Evolutionary conservation across 2,797 vertebrate genomes (phyloP).

Genomic region (Phaenicophaeus curvirostris): DNA sequence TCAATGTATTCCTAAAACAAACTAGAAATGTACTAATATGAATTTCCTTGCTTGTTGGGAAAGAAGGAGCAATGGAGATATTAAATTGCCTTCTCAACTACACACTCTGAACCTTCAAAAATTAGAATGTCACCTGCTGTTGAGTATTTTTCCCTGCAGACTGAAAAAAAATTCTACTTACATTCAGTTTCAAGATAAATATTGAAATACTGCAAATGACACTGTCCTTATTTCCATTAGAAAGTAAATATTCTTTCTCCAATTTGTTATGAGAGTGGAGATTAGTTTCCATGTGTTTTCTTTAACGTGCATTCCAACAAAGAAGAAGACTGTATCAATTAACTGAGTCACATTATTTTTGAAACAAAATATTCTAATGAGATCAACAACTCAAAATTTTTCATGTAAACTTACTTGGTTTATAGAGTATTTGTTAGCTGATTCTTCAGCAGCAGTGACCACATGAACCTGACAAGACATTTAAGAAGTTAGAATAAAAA

Average conservation of each 20-base stretch:
- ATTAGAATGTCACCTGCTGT: neutral
- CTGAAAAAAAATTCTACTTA: neutral
- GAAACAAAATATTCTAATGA: neutral
- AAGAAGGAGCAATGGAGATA: neutral
- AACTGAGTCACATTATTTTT: neutral
- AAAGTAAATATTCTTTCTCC: neutral
- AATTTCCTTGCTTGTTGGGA: neutral
- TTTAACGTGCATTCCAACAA: neutral
- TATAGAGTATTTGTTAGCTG: conserved; percentile 66
- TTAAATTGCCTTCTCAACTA: neutral
- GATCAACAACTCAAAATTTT: neutral
- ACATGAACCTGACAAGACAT: conserved; percentile 74
- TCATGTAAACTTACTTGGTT: conserved; percentile 73
- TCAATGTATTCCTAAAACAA: neutral
- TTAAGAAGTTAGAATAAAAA: neutral
- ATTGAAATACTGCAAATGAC: neutral
- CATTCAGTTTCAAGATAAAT: neutral
- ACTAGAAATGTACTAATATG: neutral
- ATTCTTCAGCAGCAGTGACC: conserved; percentile 76
- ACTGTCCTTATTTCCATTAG: neutral
- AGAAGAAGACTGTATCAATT: neutral
- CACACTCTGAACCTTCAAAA: neutral
- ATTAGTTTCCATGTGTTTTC: neutral
- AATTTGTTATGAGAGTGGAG: neutral
- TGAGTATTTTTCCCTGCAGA: neutral